Conservation (phyloP, 2,888 invertebrate genomes). For the Oxytorus armatus region DNA sequence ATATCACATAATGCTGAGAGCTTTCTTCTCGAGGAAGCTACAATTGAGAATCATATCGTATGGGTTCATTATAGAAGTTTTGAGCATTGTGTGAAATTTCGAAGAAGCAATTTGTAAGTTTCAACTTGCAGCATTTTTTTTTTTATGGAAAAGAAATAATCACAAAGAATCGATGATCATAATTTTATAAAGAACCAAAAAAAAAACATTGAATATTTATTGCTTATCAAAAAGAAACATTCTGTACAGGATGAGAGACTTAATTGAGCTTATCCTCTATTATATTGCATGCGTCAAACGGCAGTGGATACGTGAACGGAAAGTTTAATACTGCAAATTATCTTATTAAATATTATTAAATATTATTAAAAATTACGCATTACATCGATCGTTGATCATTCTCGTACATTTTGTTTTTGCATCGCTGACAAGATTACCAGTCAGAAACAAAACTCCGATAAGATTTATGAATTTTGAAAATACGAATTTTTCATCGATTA, state of each 20-base stretch:
- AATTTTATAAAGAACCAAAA: background rate
- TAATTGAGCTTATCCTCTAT: slow-evolving; percentile 25
- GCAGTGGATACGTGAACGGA: slow-evolving; percentile 17
- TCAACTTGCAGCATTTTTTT: slow-evolving; percentile 10
- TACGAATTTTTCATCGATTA: slow-evolving; percentile 19
- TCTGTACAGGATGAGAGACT: slow-evolving; percentile 15
- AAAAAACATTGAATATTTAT: slow-evolving; percentile 41
- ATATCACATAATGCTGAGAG: too few relatives aligned
- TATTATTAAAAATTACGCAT: background rate
- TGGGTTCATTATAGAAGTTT: too few relatives aligned
- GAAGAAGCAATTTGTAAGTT: too few relatives aligned
- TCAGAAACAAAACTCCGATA: background rate
- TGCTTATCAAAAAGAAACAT: slow-evolving; percentile 27
- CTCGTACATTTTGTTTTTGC: background rate
- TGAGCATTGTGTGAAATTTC: too few relatives aligned
- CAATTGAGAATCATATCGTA: too few relatives aligned
- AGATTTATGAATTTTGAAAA: slow-evolving; percentile 16
- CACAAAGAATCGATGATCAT: too few relatives aligned
- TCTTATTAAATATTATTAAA: too few relatives aligned
- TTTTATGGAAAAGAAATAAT: too few relatives aligned
- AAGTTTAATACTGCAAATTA: slow-evolving; percentile 25
- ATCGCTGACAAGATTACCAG: background rate
- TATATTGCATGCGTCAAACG: slow-evolving; percentile 45
- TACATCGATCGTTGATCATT: background rate
- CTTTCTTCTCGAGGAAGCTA: too few relatives aligned